Evolutionary conservation across 1,140 invertebrate genomes (phyloP).

Genomic region (Saccostrea cuccullata): DNA sequence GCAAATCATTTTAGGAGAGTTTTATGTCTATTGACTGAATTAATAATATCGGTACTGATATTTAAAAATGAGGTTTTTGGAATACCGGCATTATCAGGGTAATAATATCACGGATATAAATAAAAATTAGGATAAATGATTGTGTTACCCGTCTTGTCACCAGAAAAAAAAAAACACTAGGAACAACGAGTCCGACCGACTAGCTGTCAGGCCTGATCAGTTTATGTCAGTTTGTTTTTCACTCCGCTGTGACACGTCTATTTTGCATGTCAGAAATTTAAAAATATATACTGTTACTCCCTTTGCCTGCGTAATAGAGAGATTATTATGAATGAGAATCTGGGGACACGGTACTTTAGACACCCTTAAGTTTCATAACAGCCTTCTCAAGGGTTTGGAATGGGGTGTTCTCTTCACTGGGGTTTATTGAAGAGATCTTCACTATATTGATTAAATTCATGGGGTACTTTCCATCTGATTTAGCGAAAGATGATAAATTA

Average conservation of each 20-base stretch:
- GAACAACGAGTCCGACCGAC: background rate
- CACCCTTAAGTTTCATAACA: background rate
- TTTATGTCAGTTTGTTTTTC: constrained; percentile 11
- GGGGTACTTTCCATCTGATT: too few relatives aligned
- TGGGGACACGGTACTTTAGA: background rate
- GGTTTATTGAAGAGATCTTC: background rate
- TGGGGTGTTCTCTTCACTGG: background rate
- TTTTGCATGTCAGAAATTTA: background rate
- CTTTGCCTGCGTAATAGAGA: background rate
- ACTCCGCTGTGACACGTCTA: background rate
- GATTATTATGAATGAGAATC: background rate
- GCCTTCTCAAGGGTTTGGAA: background rate
- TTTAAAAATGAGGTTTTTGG: background rate
- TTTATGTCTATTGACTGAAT: constrained; percentile 5
- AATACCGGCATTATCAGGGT: background rate
- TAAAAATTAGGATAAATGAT: constrained; percentile 13
- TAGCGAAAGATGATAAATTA: too few relatives aligned
- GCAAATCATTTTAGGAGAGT: constrained; percentile 17
- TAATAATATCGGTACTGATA: background rate
- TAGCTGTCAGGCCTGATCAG: constrained; percentile 5
- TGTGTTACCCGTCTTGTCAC: background rate
- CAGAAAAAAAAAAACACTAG: background rate
- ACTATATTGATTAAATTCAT: background rate
- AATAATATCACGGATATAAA: background rate
- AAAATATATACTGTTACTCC: background rate